phyloP scores from a whole-genome alignment of 2,888 invertebrate species.

The Congeria kusceri region DNA sequence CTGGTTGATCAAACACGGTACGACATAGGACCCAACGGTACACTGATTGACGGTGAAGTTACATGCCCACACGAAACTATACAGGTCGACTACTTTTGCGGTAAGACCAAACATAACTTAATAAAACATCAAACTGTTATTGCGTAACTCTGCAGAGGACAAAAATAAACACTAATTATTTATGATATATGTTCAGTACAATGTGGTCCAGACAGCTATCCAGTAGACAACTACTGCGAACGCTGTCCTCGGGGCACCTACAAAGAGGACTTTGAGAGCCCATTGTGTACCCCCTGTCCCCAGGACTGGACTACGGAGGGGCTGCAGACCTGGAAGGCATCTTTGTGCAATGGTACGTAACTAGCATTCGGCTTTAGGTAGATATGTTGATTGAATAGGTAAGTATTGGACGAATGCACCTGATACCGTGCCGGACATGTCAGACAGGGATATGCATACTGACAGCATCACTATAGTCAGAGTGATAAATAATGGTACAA shows the following conservation, averaged over 20 bases:
- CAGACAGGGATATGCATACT: too few relatives aligned
- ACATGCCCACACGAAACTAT: constrained; percentile 1
- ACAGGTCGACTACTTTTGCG: constrained; percentile 15
- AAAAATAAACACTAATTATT: too few relatives aligned
- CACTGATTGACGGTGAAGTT: background rate
- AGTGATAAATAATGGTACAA: too few relatives aligned
- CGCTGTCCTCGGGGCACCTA: constrained; percentile 35
- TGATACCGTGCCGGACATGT: too few relatives aligned
- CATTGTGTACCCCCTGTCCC: constrained; percentile 36
- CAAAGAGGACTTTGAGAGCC: constrained; percentile 11
- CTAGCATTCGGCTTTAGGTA: background rate
- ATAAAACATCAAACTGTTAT: too few relatives aligned
- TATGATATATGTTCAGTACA: background rate
- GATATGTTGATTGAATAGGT: too few relatives aligned
- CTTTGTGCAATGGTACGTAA: constrained; percentile 2
- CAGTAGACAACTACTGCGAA: constrained; percentile 10
- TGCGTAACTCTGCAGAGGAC: too few relatives aligned
- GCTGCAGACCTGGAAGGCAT: background rate
- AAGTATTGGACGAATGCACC: too few relatives aligned
- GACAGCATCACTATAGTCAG: background rate
- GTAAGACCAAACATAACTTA: background rate
- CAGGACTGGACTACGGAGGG: constrained; percentile 28
- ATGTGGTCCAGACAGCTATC: constrained; percentile 5
- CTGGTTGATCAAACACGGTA: background rate
- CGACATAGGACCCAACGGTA: background rate